Conservation (phyloP, 2,888 invertebrate genomes). For the Phanerotoma sp. region DNA sequence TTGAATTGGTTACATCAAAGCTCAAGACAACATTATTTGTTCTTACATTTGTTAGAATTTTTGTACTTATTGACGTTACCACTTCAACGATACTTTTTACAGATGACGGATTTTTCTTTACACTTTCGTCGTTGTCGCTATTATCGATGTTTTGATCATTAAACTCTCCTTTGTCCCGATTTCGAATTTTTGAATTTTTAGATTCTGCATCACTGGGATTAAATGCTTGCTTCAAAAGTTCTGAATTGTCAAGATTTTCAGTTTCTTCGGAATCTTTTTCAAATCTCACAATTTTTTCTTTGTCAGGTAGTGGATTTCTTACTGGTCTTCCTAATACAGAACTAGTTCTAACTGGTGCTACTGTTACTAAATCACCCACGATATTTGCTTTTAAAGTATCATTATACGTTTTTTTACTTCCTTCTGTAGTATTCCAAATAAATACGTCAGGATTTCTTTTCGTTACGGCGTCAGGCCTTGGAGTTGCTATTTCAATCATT, state of each 20-base stretch:
- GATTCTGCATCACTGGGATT: too few species aligned
- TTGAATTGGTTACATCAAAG: conserved; percentile 42
- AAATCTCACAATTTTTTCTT: conserved; percentile 35
- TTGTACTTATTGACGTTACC: conserved; percentile 56
- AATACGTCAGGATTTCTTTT: conserved; percentile 4
- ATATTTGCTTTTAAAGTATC: conserved; percentile 50
- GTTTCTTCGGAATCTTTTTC: conserved; percentile 16
- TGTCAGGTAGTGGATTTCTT: conserved; percentile 63
- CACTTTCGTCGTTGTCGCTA: too few species aligned
- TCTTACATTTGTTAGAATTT: conserved; percentile 48
- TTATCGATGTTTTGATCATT: too few species aligned
- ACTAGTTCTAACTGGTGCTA: conserved; percentile 78
- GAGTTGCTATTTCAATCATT: conserved; percentile 39
- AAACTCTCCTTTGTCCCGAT: too few species aligned
- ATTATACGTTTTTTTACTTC: conserved; percentile 46
- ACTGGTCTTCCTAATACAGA: conserved; percentile 73
- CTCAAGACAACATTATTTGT: conserved; percentile 44
- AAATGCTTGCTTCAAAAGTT: conserved; percentile 34
- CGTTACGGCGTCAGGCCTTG: conserved; percentile 13
- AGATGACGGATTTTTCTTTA: conserved; percentile 8
- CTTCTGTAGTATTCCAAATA: conserved; percentile 29
- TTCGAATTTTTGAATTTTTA: too few species aligned
- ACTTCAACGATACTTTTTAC: conserved; percentile 54
- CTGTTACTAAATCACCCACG: conserved; percentile 61
- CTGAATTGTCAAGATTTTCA: conserved; percentile 30